Percentiles rank a stretch among this genome's conserved stretches.
These are phyloP conservation scores for Montipora capricornis DNA, from an alignment of 64 coral and sea anemone species.

Conservation along the genomic window DNA sequence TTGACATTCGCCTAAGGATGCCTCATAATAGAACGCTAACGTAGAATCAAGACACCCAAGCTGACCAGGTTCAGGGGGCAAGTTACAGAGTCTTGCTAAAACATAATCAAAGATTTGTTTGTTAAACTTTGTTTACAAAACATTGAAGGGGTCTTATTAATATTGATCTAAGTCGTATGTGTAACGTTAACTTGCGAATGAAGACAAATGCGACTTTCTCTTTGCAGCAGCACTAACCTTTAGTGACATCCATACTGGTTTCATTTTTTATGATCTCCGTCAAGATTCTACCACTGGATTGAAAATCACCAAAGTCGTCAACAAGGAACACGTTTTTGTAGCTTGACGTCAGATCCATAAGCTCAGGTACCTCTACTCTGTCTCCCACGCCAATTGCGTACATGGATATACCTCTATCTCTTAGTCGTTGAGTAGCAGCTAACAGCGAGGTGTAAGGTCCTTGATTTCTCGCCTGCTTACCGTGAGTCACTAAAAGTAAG, in stretches of 20 bases:
- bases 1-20: constrained; percentile 41
- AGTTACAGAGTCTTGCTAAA: constrained; percentile 54
- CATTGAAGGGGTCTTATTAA: no score
- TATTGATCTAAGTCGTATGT: no score
- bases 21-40: constrained; percentile 43
- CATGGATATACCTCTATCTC: constrained; percentile 23
- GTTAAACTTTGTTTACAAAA: no score
- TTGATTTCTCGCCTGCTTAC: constrained; percentile 22
- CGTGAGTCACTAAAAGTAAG: constrained; percentile 40
- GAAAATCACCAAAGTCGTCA: constrained; percentile 10
- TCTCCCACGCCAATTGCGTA: constrained; percentile 37
- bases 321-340: constrained; percentile 40
- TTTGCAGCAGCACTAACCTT: constrained; percentile 6
- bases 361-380: constrained; percentile 22
- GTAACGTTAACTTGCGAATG: no score
- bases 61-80: constrained; percentile 29
- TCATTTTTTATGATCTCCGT: constrained; percentile 56
- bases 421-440: constrained; percentile 32
- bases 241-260: constrained; percentile 13
- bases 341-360: constrained; percentile 43
- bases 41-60: constrained; percentile 54
- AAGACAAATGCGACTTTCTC: no score
- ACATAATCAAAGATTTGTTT: not conserved
- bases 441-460: constrained; percentile 24
- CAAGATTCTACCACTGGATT: not conserved